Conservation (phyloP, 2,113 vertebrate species). For the Craseonycteris thonglongyai region DNA sequence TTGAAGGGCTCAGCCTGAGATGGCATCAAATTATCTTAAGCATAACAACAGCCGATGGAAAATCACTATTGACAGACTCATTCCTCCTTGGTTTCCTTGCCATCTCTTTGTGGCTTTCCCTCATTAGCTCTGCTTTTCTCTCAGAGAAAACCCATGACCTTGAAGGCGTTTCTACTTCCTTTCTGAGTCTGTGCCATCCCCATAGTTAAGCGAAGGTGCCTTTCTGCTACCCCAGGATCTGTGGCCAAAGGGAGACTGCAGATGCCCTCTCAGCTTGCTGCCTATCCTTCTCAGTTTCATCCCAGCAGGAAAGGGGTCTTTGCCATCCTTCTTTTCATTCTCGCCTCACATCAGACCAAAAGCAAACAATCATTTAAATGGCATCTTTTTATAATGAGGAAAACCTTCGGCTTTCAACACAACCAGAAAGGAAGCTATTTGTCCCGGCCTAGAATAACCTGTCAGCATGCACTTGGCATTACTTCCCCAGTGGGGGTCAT, state of each 20-base stretch:
- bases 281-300: constrained; percentile 13
- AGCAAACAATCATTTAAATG: constrained; percentile 49
- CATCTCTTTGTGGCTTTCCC: constrained; percentile 47
- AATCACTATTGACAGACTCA: constrained; percentile 37
- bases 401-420: constrained; percentile 28
- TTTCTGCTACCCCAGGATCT: constrained; percentile 18
- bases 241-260: constrained; percentile 24
- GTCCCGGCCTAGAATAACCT: constrained; percentile 5
- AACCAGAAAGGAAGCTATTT: constrained; percentile 51
- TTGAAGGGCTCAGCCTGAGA: constrained; percentile 33
- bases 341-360: constrained; percentile 51
- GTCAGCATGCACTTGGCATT: neutral
- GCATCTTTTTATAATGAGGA: constrained; percentile 38
- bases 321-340: neutral
- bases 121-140: constrained; percentile 24
- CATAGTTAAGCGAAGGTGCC: constrained; percentile 32
- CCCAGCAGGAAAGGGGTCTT: constrained; percentile 50
- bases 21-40: neutral
- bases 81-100: neutral
- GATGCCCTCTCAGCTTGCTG: constrained; percentile 48
- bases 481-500: neutral
- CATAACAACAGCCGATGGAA: constrained; percentile 22
- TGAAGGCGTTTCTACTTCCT: neutral
- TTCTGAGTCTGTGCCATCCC: neutral
- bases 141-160: constrained; percentile 34